These are phyloP conservation scores for Corythaeola cristata DNA, from an alignment of 2,113 vertebrate species.

Conservation along the genomic window DNA sequence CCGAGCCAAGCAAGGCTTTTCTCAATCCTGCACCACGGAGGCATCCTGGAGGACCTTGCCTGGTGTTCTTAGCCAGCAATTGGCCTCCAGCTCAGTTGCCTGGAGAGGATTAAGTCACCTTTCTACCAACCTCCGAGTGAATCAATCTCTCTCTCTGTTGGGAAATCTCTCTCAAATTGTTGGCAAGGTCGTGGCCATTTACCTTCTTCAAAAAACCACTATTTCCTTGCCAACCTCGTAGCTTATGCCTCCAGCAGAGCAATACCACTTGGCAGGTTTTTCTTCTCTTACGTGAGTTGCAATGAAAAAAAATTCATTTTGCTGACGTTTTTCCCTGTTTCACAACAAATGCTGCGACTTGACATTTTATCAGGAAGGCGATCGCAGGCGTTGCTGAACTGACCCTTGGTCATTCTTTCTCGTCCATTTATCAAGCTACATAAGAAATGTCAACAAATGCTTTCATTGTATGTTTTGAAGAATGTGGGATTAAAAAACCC, in stretches of 20 bases:
- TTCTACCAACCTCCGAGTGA: background rate
- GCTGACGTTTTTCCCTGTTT: background rate
- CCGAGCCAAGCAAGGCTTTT: background rate
- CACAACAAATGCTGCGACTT: background rate
- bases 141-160: background rate
- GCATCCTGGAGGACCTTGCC: background rate
- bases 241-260: background rate
- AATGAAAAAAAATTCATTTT: background rate
- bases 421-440: background rate
- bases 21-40: background rate
- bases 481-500: background rate
- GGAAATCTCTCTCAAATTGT: background rate
- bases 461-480: background rate
- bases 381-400: background rate
- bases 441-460: background rate
- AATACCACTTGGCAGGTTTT: background rate
- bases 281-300: background rate
- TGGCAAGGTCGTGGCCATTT: background rate
- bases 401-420: background rate
- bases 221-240: background rate
- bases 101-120: background rate
- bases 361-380: background rate
- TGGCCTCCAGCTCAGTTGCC: background rate
- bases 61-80: background rate
- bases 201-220: background rate